phyloP scores from a whole-genome alignment of 2,113 vertebrate genomes.

The Pteropus alecto region DNA sequence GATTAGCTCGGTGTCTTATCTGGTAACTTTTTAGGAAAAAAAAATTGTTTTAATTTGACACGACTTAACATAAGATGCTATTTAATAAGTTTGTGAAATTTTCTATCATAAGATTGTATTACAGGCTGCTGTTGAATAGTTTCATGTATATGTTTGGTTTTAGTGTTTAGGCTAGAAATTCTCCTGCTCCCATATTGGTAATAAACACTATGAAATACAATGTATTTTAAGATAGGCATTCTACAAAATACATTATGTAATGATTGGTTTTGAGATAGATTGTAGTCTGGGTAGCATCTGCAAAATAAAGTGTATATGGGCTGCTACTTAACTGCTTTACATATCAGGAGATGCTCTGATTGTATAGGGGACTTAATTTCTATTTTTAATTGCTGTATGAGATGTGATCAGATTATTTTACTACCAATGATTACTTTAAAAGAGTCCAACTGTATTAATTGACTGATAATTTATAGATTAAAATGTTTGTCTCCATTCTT shows the following conservation, averaged over 20 bases:
- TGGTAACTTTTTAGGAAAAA: background rate
- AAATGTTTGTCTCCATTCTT: slow-evolving; percentile 80
- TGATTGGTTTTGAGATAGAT: slow-evolving; percentile 51
- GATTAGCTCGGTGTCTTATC: background rate
- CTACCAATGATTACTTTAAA: slow-evolving; percentile 79
- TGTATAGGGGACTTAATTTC: slow-evolving; percentile 74
- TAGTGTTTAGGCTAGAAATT: slow-evolving; percentile 11
- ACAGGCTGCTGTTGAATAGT: background rate
- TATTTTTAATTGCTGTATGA: slow-evolving; percentile 82
- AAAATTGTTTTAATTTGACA: background rate
- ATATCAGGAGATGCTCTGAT: slow-evolving; percentile 50
- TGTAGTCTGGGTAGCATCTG: slow-evolving; percentile 49
- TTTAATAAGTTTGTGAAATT: slow-evolving; percentile 15
- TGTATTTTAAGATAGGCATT: slow-evolving; percentile 46
- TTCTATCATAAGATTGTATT: background rate
- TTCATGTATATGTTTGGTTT: slow-evolving; percentile 42
- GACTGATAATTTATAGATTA: slow-evolving; percentile 81
- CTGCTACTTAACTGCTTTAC: slow-evolving; percentile 56
- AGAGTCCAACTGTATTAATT: slow-evolving; percentile 80
- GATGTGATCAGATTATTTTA: slow-evolving; percentile 83
- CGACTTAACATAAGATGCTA: background rate
- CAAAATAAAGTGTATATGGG: background rate
- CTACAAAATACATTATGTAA: slow-evolving; percentile 3
- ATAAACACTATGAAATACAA: slow-evolving; percentile 24
- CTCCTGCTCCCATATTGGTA: background rate